Percentiles rank a stretch among this genome's conserved stretches.
These are phyloP conservation scores for Pseudanteris insignis DNA, from an alignment of 2,888 invertebrate species.

Conservation along the genomic window DNA sequence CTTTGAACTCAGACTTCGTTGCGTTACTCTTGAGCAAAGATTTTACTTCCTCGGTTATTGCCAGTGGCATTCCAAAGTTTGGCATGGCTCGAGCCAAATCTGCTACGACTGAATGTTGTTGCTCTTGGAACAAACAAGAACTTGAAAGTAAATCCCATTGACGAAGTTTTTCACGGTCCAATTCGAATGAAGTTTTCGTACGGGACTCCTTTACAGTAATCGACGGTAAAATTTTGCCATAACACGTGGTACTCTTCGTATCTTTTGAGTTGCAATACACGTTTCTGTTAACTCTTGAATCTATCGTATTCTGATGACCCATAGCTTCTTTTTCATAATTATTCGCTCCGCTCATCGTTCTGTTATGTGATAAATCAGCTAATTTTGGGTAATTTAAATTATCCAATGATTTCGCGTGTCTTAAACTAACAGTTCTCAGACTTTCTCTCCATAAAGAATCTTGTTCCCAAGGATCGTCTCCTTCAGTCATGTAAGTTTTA, in stretches of 20 bases:
- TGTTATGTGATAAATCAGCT: background rate
- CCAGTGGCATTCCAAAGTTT: too few species aligned
- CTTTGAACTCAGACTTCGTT: too few species aligned
- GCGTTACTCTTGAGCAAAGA: too few species aligned
- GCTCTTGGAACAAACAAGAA: slow-evolving; percentile 68
- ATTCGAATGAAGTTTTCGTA: slow-evolving; percentile 66
- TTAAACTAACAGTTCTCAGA: slow-evolving; percentile 79
- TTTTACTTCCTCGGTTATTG: too few species aligned
- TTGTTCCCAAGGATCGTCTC: slow-evolving; percentile 83
- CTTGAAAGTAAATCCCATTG: slow-evolving; percentile 92
- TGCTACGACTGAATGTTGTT: slow-evolving; percentile 71
- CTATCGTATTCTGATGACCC: too few species aligned
- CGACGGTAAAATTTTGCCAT: too few species aligned
- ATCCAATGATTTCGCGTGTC: slow-evolving; percentile 85
- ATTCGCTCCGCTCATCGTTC: background rate
- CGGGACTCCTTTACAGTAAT: slow-evolving; percentile 46
- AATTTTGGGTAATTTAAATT: slow-evolving; percentile 72
- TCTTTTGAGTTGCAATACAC: slow-evolving; percentile 9
- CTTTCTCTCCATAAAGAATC: slow-evolving; percentile 84
- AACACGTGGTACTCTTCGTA: background rate
- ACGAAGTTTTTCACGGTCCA: slow-evolving; percentile 85
- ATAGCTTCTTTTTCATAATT: background rate
- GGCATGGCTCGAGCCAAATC: slow-evolving; percentile 63
- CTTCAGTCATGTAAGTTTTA: slow-evolving; percentile 41
- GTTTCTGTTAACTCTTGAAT: background rate